Percentiles rank a stretch among this genome's conserved stretches.
Conservation (phyloP, 2,888 invertebrate species). For the Drosophila pseudotalamancana region DNA sequence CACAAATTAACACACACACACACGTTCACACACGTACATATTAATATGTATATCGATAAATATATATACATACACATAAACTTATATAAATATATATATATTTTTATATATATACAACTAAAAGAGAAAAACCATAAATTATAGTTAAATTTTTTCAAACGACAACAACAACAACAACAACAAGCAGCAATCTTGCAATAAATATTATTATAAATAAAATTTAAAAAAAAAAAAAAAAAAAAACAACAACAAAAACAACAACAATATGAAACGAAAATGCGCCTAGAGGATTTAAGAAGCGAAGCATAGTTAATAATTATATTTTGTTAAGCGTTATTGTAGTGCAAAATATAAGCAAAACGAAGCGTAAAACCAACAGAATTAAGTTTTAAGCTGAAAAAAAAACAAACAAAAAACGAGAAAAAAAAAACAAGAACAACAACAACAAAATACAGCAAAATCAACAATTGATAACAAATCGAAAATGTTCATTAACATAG, state of each 20-base stretch:
- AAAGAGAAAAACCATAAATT: conserved; percentile 45
- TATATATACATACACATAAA: conserved; percentile 26
- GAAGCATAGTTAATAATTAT: conserved; percentile 74
- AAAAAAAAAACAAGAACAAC: conserved; percentile 15
- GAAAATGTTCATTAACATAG: conserved; percentile 66
- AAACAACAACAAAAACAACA: conserved; percentile 10
- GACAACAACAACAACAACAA: conserved; percentile 23
- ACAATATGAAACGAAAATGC: conserved; percentile 48
- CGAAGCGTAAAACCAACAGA: conserved; percentile 42
- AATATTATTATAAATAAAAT: conserved; percentile 36
- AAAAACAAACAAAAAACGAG: conserved; percentile 27
- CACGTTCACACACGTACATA: conserved; percentile 4
- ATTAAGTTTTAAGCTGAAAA: conserved; percentile 67
- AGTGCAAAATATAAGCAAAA: conserved; percentile 58
- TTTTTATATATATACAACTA: conserved; percentile 58
- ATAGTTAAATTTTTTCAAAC: conserved; percentile 75
- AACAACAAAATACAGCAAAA: conserved; percentile 13
- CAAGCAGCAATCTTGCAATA: conserved; percentile 49
- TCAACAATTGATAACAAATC: conserved; percentile 29
- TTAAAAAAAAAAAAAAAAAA: conserved; percentile 14
- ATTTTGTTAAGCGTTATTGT: conserved; percentile 81
- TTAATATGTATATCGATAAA: conserved; percentile 43
- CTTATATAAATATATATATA: conserved; percentile 53
- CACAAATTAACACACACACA: conserved; percentile 1
- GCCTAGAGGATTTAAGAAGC: conserved; percentile 39